A percentile compares a stretch with the other conserved stretches of the same genome.
Evolutionary conservation across 2,888 invertebrate genomes (phyloP).

Genomic region (Andrena dorsata): DNA sequence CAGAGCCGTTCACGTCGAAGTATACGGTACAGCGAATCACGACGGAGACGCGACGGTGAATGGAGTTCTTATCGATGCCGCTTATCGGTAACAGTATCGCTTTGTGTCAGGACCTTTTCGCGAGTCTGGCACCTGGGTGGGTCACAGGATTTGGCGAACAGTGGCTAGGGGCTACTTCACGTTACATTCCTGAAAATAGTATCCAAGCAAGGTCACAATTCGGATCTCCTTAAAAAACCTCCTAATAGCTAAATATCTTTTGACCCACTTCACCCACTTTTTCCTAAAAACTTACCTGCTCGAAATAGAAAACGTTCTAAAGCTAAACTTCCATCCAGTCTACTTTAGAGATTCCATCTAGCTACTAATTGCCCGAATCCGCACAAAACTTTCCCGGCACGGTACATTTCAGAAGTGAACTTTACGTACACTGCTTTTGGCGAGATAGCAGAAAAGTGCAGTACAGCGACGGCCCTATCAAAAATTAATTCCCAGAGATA

Average conservation of each 20-base stretch:
- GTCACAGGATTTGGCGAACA: too few relatives aligned
- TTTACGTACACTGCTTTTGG: neutral
- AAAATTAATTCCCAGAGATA: slow-evolving; percentile 17
- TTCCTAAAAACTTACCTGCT: neutral
- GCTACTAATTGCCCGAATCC: neutral
- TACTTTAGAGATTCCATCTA: neutral
- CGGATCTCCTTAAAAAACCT: too few relatives aligned
- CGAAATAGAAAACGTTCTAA: neutral
- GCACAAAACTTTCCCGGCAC: neutral
- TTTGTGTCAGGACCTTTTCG: too few relatives aligned
- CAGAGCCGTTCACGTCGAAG: too few relatives aligned
- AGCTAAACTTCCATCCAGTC: neutral
- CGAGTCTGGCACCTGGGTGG: too few relatives aligned
- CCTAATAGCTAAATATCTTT: neutral
- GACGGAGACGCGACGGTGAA: too few relatives aligned
- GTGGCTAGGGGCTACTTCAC: too few relatives aligned
- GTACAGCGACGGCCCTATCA: neutral
- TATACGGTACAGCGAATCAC: too few relatives aligned
- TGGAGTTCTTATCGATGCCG: too few relatives aligned
- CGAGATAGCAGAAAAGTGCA: slow-evolving; percentile 1
- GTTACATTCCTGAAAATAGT: too few relatives aligned
- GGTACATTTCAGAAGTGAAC: neutral
- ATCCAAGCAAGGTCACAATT: too few relatives aligned
- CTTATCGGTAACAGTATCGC: too few relatives aligned
- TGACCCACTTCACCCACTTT: neutral